These are phyloP conservation scores for Astropecten irregularis DNA, from an alignment of 53 echinoderm and acorn worm genomes.

Conservation along the genomic window DNA sequence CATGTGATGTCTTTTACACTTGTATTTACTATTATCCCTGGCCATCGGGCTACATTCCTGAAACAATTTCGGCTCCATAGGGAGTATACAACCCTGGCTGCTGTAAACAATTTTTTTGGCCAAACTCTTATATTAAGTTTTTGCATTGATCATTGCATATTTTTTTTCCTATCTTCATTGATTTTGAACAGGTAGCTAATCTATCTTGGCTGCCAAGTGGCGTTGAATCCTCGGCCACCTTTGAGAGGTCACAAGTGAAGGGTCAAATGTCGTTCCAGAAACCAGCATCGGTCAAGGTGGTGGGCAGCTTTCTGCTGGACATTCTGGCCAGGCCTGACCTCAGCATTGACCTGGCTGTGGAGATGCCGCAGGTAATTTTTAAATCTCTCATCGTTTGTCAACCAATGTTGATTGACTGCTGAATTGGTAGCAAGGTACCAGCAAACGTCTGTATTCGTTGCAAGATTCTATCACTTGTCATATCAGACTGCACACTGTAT, in stretches of 20 bases:
- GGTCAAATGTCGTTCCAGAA: conserved; percentile 71
- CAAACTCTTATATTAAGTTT: not conserved
- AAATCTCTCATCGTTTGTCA: too few relatives aligned
- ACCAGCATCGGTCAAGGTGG: conserved; percentile 74
- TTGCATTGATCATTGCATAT: not conserved
- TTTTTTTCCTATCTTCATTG: not conserved
- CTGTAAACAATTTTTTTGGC: not conserved
- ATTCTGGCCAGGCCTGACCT: conserved; percentile 66
- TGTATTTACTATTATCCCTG: too few relatives aligned
- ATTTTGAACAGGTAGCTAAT: conserved; percentile 74
- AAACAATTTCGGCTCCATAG: too few relatives aligned
- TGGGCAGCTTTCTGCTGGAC: conserved; percentile 84
- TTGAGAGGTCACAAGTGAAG: conserved; percentile 68
- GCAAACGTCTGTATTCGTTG: too few relatives aligned
- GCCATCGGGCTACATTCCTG: too few relatives aligned
- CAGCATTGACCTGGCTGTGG: conserved; percentile 78
- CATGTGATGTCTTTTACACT: too few relatives aligned
- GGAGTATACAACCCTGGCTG: too few relatives aligned
- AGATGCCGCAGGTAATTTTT: conserved; percentile 73
- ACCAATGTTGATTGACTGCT: too few relatives aligned
- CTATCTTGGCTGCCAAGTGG: conserved; percentile 55
- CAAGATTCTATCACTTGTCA: too few relatives aligned
- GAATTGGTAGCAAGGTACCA: too few relatives aligned
- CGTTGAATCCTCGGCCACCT: conserved; percentile 64
- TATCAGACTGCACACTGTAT: too few relatives aligned